Conservation (phyloP, 2,888 invertebrate genomes). For the Mamestra brassicae region DNA sequence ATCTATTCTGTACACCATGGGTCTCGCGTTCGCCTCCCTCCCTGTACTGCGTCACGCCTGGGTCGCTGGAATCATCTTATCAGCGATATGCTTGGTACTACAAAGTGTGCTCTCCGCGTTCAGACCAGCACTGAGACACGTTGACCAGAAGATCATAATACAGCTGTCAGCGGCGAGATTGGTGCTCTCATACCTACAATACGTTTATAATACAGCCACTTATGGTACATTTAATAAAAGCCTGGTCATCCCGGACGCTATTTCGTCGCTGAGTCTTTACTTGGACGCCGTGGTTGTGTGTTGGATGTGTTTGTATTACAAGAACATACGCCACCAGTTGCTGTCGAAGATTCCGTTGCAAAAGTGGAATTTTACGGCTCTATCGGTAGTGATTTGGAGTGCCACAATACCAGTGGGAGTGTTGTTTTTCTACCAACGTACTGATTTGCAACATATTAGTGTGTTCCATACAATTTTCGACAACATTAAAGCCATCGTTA, state of each 20-base stretch:
- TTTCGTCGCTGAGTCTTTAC: constrained; percentile 65
- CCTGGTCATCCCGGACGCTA: no score
- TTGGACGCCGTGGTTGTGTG: constrained; percentile 74
- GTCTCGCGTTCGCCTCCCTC: neutral
- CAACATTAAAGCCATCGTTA: constrained; percentile 73
- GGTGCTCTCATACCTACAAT: constrained; percentile 72
- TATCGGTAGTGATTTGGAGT: constrained; percentile 73
- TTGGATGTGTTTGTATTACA: constrained; percentile 82
- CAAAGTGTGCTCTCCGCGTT: constrained; percentile 71
- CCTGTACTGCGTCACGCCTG: constrained; percentile 54
- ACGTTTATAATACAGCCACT: neutral
- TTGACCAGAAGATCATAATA: constrained; percentile 77
- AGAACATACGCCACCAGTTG: constrained; percentile 80
- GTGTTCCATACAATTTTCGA: constrained; percentile 53
- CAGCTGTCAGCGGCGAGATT: constrained; percentile 77
- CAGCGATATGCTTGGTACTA: constrained; percentile 68
- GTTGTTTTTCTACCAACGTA: constrained; percentile 13
- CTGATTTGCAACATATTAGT: no score
- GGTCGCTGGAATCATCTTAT: constrained; percentile 73
- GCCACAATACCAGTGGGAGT: constrained; percentile 71
- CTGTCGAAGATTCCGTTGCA: constrained; percentile 72
- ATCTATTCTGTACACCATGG: constrained; percentile 26
- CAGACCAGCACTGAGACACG: constrained; percentile 73
- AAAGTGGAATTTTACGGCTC: constrained; percentile 62
- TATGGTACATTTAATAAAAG: constrained; percentile 10